These are phyloP conservation scores for Chondrilla cf. caribensis DNA, from an alignment of 37 sponge, comb jelly and placozoan genomes.

Conservation along the genomic window DNA sequence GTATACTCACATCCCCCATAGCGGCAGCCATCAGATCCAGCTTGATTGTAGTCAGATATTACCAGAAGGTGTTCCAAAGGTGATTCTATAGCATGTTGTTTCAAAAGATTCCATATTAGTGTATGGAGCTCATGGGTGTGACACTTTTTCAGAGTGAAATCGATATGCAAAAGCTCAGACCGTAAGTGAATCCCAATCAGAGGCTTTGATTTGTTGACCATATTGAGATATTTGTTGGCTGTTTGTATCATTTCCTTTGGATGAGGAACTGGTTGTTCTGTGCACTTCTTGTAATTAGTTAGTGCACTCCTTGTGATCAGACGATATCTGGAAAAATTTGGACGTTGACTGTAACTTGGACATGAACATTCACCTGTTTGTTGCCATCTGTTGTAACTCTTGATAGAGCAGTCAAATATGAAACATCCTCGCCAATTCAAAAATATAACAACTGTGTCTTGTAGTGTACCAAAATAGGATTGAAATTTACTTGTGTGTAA, in stretches of 20 bases:
- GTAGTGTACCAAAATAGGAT: background rate
- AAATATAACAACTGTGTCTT: background rate
- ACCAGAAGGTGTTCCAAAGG: background rate
- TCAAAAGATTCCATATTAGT: too few species aligned
- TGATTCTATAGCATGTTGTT: too few species aligned
- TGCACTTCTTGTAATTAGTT: background rate
- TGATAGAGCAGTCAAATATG: background rate
- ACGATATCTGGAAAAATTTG: background rate
- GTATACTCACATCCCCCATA: background rate
- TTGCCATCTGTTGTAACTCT: background rate
- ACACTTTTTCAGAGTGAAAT: too few species aligned
- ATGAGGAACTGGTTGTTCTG: background rate
- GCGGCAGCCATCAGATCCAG: slow-evolving; percentile 5
- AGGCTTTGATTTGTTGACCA: background rate
- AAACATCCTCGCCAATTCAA: slow-evolving; percentile 17
- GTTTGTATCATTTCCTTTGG: background rate
- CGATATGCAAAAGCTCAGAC: slow-evolving; percentile 32
- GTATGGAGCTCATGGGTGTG: too few species aligned
- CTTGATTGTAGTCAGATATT: background rate
- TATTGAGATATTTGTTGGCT: background rate
- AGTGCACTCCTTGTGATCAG: background rate
- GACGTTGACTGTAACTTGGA: background rate
- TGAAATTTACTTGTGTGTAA: background rate
- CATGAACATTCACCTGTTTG: background rate
- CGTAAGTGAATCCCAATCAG: slow-evolving; percentile 39